Percentiles rank a stretch among this genome's conserved stretches.
These are phyloP conservation scores for Meles meles DNA, from an alignment of 2,113 vertebrate species.

Conservation along the genomic window DNA sequence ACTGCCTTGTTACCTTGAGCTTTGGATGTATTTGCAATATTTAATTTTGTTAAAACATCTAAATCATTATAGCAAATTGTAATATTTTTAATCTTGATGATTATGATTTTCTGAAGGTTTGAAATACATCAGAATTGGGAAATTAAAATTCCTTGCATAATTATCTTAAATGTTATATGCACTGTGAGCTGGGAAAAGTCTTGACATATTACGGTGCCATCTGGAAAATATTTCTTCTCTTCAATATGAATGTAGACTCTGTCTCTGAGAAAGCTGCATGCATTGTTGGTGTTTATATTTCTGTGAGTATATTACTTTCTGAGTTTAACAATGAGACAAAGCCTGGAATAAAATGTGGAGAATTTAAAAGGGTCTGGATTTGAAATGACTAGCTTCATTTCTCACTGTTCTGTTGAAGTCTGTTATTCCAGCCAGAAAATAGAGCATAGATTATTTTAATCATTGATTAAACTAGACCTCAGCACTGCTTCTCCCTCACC, in stretches of 20 bases:
- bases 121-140: background rate
- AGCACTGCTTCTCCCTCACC: too few relatives aligned
- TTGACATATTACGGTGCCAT: background rate
- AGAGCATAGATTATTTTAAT: background rate
- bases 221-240: constrained; percentile 6
- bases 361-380: background rate
- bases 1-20: background rate
- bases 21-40: background rate
- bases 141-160: background rate
- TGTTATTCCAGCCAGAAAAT: background rate
- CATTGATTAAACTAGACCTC: background rate
- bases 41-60: constrained; percentile 7
- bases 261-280: background rate
- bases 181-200: background rate
- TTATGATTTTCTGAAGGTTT: background rate
- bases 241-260: background rate
- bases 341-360: background rate
- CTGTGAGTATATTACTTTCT: background rate
- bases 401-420: background rate
- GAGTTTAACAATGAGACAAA: constrained; percentile 11
- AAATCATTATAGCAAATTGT: background rate
- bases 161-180: background rate
- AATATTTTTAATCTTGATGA: constrained; percentile 5
- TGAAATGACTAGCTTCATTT: background rate
- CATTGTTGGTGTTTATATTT: background rate